Percentiles rank a stretch among this genome's conserved stretches.
Evolutionary conservation across 1,140 invertebrate species (phyloP).

Genomic region (Chionoecetes opilio): DNA sequence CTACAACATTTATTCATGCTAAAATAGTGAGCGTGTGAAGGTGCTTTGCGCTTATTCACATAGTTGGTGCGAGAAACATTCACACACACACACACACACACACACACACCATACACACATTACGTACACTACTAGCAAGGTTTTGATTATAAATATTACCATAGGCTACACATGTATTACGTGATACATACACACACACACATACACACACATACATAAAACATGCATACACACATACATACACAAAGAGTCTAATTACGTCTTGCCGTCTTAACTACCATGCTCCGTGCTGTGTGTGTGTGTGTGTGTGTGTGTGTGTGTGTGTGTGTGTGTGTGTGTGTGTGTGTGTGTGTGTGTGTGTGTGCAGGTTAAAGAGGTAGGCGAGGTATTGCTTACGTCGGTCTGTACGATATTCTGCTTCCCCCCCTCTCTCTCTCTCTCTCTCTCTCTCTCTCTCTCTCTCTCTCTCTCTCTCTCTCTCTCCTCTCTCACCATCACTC

Average conservation of each 20-base stretch:
- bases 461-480: neutral
- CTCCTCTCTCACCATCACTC: neutral
- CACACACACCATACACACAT: conserved; percentile 16
- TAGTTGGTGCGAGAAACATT: neutral
- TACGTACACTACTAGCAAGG: conserved; percentile 38
- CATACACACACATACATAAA: conserved; percentile 23
- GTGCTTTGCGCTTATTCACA: neutral
- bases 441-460: neutral
- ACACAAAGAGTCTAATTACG: neutral
- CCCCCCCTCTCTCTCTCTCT: neutral
- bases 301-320: conserved; percentile 39
- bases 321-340: conserved; percentile 56
- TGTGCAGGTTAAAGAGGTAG: neutral
- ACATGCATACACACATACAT: conserved; percentile 44
- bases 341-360: conserved; percentile 32
- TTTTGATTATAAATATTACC: no score
- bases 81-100: conserved; percentile 22
- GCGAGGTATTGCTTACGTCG: no score
- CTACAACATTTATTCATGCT: no score
- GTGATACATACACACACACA: neutral
- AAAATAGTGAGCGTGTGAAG: no score
- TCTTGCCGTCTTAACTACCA: neutral
- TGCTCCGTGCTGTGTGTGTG: neutral
- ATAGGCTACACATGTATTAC: neutral
- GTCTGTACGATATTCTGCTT: neutral